Conservation (phyloP, 2,888 invertebrate genomes). For the Tinea pellionella region DNA sequence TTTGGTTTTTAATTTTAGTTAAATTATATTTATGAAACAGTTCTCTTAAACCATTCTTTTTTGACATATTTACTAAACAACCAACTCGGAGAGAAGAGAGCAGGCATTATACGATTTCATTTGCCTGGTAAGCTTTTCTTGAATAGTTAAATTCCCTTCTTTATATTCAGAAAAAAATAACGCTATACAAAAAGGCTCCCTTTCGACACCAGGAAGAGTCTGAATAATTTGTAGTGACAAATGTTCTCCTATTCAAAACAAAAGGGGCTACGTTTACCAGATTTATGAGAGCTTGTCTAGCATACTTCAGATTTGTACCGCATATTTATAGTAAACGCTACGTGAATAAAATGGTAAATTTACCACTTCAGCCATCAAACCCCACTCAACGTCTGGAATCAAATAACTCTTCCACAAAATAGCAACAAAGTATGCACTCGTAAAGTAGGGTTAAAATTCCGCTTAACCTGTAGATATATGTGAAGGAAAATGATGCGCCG, state of each 20-base stretch:
- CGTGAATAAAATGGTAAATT: constrained; percentile 3
- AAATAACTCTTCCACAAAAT: neutral
- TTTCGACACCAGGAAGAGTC: constrained; percentile 37
- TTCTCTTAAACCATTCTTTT: neutral
- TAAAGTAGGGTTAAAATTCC: no score
- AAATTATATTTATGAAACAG: no score
- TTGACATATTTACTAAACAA: neutral
- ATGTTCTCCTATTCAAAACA: constrained; percentile 12
- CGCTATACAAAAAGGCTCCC: constrained; percentile 18
- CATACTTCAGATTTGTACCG: constrained; percentile 10
- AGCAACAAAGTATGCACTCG: no score
- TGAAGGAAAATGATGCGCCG: no score
- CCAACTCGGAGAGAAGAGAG: constrained; percentile 3
- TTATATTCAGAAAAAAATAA: constrained; percentile 33
- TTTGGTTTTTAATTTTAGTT: no score
- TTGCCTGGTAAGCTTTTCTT: constrained; percentile 12
- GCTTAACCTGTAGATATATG: no score
- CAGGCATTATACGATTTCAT: neutral
- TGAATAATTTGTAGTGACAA: constrained; percentile 32
- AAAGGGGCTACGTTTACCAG: constrained; percentile 2
- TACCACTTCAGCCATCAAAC: neutral
- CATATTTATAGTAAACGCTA: constrained; percentile 5
- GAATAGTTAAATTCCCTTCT: constrained; percentile 15
- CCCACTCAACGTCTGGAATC: neutral
- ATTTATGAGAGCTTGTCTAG: constrained; percentile 3